phyloP scores from a whole-genome alignment of 2,888 invertebrate genomes.

The Dolichopus griseipennis region DNA sequence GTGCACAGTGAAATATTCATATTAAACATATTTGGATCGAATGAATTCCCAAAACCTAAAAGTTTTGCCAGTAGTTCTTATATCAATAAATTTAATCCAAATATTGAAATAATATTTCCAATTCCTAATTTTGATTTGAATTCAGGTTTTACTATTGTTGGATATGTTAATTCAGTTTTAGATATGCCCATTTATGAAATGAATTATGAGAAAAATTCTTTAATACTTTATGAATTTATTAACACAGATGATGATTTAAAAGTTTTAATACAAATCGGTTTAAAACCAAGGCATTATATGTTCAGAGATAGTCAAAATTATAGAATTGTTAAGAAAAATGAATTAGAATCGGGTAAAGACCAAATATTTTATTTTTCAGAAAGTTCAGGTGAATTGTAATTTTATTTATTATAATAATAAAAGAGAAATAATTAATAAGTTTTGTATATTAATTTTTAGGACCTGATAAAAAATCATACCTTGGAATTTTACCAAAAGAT shows the following conservation, averaged over 20 bases:
- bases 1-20: conserved; percentile 21
- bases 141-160: conserved; percentile 10
- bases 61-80: neutral
- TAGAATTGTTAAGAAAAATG: conserved; percentile 10
- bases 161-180: conserved; percentile 17
- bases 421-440: neutral
- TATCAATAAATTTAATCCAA: neutral
- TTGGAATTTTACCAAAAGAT: conserved; percentile 9
- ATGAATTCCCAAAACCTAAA: neutral
- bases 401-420: too few species aligned
- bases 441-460: neutral
- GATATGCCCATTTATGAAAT: conserved; percentile 26
- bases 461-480: neutral
- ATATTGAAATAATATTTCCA: neutral
- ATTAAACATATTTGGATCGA: conserved; percentile 21
- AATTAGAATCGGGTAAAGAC: too few species aligned
- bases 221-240: conserved; percentile 23
- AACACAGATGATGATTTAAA: conserved; percentile 18
- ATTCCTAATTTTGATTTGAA: neutral
- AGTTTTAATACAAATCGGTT: conserved; percentile 19
- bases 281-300: conserved; percentile 23
- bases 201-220: conserved; percentile 22
- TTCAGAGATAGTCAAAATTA: conserved; percentile 13
- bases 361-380: neutral
- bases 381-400: neutral